These are phyloP conservation scores for Eupithecia tripunctaria DNA, from an alignment of 2,888 invertebrate genomes.

Conservation along the genomic window DNA sequence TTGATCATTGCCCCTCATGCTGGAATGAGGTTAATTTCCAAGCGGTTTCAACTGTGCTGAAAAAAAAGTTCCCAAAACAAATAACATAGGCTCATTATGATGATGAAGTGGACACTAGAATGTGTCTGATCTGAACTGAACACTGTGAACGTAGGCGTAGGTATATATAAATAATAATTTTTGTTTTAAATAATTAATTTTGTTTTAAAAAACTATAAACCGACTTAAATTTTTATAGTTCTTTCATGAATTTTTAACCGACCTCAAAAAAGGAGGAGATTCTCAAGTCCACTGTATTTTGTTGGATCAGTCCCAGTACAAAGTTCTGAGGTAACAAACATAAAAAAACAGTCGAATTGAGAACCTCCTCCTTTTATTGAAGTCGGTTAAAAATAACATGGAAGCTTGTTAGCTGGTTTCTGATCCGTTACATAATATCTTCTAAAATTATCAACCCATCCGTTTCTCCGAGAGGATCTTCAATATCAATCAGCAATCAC, in stretches of 20 bases:
- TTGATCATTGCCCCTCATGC: constrained; percentile 21
- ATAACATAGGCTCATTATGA: background rate
- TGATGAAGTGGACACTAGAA: background rate
- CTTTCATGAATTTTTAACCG: too few relatives aligned
- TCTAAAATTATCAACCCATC: background rate
- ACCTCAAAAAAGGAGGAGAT: too few relatives aligned
- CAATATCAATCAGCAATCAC: background rate
- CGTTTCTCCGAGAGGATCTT: background rate
- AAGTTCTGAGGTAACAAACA: too few relatives aligned
- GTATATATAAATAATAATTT: background rate
- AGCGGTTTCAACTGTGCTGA: background rate
- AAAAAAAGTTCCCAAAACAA: background rate
- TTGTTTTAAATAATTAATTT: too few relatives aligned
- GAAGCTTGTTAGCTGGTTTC: background rate
- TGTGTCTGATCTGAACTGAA: background rate
- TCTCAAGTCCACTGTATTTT: too few relatives aligned
- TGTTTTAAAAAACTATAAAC: too few relatives aligned
- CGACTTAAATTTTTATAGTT: too few relatives aligned
- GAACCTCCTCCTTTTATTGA: too few relatives aligned
- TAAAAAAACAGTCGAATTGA: too few relatives aligned
- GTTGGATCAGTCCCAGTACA: too few relatives aligned
- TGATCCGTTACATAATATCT: background rate
- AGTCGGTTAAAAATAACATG: too few relatives aligned
- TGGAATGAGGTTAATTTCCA: constrained; percentile 27
- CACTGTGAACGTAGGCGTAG: background rate